These are phyloP conservation scores for Globodera rostochiensis DNA, from an alignment of 1,140 invertebrate species.

Conservation along the genomic window DNA sequence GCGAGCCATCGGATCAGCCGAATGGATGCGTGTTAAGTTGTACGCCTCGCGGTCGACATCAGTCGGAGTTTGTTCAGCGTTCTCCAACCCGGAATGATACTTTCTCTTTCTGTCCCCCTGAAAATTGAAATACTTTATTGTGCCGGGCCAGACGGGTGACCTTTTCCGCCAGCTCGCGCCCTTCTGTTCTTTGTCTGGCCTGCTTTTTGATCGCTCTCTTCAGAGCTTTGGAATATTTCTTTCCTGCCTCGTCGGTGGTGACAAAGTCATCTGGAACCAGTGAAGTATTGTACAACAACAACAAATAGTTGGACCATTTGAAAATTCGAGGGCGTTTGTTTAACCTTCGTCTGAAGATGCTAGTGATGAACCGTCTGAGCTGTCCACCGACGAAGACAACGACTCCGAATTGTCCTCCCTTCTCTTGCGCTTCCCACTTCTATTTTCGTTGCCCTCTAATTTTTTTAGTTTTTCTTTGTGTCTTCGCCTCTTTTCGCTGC, in stretches of 20 bases:
- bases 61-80: background rate
- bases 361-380: background rate
- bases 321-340: background rate
- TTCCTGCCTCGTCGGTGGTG: background rate
- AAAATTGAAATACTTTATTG: background rate
- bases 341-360: background rate
- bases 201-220: constrained; percentile 29
- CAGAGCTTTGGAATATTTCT: constrained; percentile 29
- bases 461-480: constrained; percentile 42
- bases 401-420: background rate
- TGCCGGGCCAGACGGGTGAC: background rate
- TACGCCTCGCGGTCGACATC: constrained; percentile 40
- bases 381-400: constrained; percentile 20
- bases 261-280: constrained; percentile 18
- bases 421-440: constrained; percentile 2
- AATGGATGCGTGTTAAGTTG: constrained; percentile 37
- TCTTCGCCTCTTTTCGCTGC: constrained; percentile 39
- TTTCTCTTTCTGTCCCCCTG: constrained; percentile 41
- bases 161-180: constrained; percentile 23
- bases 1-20: constrained; percentile 38
- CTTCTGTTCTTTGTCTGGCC: constrained; percentile 11
- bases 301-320: no score
- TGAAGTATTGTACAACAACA: background rate
- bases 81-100: constrained; percentile 31
- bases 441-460: background rate